These are phyloP conservation scores for Ormyrus pomaceus DNA, from an alignment of 2,888 invertebrate species.

Conservation along the genomic window DNA sequence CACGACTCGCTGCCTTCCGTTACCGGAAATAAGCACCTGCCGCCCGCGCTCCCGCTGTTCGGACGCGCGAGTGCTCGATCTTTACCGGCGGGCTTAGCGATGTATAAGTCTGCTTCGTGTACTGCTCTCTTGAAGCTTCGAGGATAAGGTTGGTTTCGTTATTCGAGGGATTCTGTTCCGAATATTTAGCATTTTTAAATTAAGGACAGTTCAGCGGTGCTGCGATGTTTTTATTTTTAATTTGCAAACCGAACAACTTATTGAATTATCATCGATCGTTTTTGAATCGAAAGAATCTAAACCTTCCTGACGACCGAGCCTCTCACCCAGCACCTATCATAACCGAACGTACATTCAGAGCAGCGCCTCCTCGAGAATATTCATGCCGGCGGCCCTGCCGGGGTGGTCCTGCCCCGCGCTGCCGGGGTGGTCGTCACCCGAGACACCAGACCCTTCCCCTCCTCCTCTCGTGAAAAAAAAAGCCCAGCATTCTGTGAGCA, in stretches of 20 bases:
- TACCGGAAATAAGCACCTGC: conserved; percentile 55
- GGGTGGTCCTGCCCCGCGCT: neutral
- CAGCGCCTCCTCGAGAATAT: neutral
- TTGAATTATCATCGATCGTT: too few relatives aligned
- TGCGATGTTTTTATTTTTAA: too few relatives aligned
- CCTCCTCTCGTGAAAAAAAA: neutral
- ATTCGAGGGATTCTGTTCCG: neutral
- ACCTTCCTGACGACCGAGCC: too few relatives aligned
- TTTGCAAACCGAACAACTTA: too few relatives aligned
- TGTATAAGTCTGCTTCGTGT: neutral
- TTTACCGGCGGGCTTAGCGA: neutral
- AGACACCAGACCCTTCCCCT: neutral
- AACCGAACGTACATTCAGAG: too few relatives aligned
- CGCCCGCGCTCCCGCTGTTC: neutral
- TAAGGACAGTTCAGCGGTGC: too few relatives aligned
- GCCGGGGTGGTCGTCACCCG: neutral
- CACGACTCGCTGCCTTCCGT: conserved; percentile 13
- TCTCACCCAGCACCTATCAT: too few relatives aligned
- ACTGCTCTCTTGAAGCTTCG: neutral
- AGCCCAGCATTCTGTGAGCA: conserved; percentile 60
- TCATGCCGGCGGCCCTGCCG: neutral
- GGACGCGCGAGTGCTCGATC: neutral
- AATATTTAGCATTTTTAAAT: neutral
- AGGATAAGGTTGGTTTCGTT: neutral
- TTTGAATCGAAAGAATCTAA: too few relatives aligned